Percentiles rank a stretch among this genome's conserved stretches.
Conservation (phyloP, 1,140 invertebrate genomes). For the Lepidotrigona ventralis region DNA sequence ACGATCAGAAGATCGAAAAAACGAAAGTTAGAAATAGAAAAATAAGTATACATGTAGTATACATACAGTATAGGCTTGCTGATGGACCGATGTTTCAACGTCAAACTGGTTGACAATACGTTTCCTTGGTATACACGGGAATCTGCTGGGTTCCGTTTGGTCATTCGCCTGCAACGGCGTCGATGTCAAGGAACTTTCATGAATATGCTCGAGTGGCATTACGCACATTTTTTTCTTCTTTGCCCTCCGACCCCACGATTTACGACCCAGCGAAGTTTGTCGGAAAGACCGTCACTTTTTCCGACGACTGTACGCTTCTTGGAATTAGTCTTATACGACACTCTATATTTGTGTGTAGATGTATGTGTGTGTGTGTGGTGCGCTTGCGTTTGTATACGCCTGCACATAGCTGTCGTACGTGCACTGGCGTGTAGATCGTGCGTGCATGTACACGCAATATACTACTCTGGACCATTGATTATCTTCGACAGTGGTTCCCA, state of each 20-base stretch:
- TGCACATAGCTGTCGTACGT: background rate
- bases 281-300: slow-evolving; percentile 69
- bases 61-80: too few relatives aligned
- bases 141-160: slow-evolving; percentile 45
- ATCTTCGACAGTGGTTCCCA: slow-evolving; percentile 69
- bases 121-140: slow-evolving; percentile 32
- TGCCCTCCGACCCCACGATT: slow-evolving; percentile 42
- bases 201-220: slow-evolving; percentile 64
- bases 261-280: background rate
- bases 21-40: too few relatives aligned
- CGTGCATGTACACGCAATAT: slow-evolving; percentile 22
- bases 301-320: slow-evolving; percentile 77
- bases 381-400: slow-evolving; percentile 18
- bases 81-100: background rate
- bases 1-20: too few relatives aligned
- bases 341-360: background rate
- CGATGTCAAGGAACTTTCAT: slow-evolving; percentile 71
- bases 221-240: slow-evolving; percentile 53
- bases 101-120: background rate
- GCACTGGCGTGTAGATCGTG: too few relatives aligned
- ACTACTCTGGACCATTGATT: slow-evolving; percentile 64
- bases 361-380: slow-evolving; percentile 22
- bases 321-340: slow-evolving; percentile 71
- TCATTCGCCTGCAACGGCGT: slow-evolving; percentile 51
- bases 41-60: too few relatives aligned